A percentile compares a stretch with the other conserved stretches of the same genome.
Evolutionary conservation across 2,113 vertebrate genomes (phyloP).

Genomic region (Mus spicilegus): DNA sequence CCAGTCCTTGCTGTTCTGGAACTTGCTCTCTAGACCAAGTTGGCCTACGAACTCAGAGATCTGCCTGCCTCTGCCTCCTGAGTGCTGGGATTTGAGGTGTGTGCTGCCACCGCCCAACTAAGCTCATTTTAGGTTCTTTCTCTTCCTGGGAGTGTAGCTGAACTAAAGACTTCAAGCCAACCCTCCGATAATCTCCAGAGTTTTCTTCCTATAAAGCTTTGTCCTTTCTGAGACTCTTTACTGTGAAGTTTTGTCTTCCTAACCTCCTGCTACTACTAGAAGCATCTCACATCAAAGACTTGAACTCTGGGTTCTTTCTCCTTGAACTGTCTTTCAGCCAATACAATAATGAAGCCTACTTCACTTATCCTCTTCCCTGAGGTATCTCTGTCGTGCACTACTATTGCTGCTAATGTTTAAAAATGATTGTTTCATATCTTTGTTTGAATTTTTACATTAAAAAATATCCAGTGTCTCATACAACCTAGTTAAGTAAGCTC

Average conservation of each 20-base stretch:
- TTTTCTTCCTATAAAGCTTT: not conserved
- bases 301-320: not conserved
- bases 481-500: not conserved
- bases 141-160: not conserved
- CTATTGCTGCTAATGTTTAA: not conserved
- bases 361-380: not conserved
- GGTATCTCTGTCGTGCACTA: not conserved
- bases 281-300: not conserved
- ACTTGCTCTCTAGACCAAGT: too few relatives aligned
- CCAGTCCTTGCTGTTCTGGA: too few relatives aligned
- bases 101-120: too few relatives aligned
- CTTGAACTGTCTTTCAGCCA: not conserved
- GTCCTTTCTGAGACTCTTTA: not conserved
- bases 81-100: not conserved
- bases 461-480: not conserved
- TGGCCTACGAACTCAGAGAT: too few relatives aligned
- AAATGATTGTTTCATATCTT: not conserved
- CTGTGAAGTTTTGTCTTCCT: not conserved
- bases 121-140: not conserved
- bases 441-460: not conserved
- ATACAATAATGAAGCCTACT: not conserved
- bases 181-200: not conserved
- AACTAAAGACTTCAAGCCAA: not conserved
- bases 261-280: not conserved
- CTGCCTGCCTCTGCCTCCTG: not conserved